Evolutionary conservation across 2,888 invertebrate species (phyloP).

Genomic region (Mechanitis mazaeus): DNA sequence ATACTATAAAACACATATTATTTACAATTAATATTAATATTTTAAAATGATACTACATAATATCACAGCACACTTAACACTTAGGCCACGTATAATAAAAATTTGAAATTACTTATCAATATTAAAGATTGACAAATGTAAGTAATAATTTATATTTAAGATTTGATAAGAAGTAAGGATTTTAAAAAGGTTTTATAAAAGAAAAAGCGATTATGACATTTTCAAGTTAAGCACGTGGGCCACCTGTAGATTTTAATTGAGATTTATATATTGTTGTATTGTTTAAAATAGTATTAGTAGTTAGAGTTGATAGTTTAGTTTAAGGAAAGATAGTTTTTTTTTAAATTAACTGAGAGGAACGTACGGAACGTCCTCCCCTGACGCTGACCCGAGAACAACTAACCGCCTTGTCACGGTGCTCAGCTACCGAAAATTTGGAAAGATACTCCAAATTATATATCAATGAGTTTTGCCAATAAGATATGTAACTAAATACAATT

Average conservation of each 20-base stretch:
- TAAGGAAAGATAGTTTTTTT: not conserved
- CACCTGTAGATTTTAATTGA: too few species aligned
- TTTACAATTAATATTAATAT: constrained; percentile 2
- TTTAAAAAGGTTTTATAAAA: too few species aligned
- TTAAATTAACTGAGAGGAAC: not conserved
- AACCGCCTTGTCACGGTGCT: not conserved
- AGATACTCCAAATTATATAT: not conserved
- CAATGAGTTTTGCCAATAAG: not conserved
- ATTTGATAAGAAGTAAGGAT: too few species aligned
- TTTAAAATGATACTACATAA: constrained; percentile 20
- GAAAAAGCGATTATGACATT: too few species aligned
- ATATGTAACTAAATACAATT: too few species aligned
- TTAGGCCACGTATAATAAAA: constrained; percentile 32
- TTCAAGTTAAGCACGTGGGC: too few species aligned
- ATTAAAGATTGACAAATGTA: too few species aligned
- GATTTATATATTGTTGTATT: too few species aligned
- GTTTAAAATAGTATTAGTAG: too few species aligned
- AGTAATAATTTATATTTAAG: too few species aligned
- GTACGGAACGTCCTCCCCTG: not conserved
- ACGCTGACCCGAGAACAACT: constrained; percentile 2
- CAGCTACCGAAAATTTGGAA: not conserved
- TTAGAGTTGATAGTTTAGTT: not conserved
- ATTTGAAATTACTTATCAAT: not conserved
- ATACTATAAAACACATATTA: not conserved
- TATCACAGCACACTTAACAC: constrained; percentile 38